Percentiles rank a stretch among this genome's conserved stretches.
Evolutionary conservation across 2,797 vertebrate species (phyloP).

Genomic region (Sebastiscus tertius): DNA sequence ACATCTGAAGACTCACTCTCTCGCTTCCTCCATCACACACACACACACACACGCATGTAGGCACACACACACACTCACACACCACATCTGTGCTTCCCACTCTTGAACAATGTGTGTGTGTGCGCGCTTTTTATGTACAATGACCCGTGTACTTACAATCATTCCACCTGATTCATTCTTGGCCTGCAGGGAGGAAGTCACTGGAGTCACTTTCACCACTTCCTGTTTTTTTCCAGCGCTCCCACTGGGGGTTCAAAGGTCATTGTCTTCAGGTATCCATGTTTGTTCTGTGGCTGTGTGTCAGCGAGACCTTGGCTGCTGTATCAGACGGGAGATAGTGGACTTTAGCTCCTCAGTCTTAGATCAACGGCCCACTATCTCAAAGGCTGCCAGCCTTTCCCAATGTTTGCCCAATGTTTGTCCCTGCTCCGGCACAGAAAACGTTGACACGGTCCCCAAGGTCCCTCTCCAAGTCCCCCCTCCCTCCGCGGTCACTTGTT

Average conservation of each 20-base stretch:
- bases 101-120: slow-evolving; percentile 45
- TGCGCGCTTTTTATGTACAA: slow-evolving; percentile 67
- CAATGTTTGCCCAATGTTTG: slow-evolving; percentile 82
- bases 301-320: slow-evolving; percentile 80
- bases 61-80: slow-evolving; percentile 65
- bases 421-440: slow-evolving; percentile 80
- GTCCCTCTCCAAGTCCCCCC: slow-evolving; percentile 70
- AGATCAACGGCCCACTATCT: slow-evolving; percentile 84
- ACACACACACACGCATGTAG: slow-evolving; percentile 66
- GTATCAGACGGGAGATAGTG: slow-evolving; percentile 77
- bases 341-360: slow-evolving; percentile 80
- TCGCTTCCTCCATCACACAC: slow-evolving; percentile 58
- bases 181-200: slow-evolving; percentile 71
- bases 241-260: slow-evolving; percentile 69
- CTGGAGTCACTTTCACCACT: slow-evolving; percentile 76
- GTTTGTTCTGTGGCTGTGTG: slow-evolving; percentile 78
- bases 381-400: slow-evolving; percentile 81
- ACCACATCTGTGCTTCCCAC: slow-evolving; percentile 89
- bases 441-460: slow-evolving; percentile 82
- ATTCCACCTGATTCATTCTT: slow-evolving; percentile 87
- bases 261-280: slow-evolving; percentile 84
- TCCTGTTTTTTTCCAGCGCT: slow-evolving; percentile 68
- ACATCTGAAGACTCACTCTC: slow-evolving; percentile 95
- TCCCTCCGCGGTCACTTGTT: slow-evolving; percentile 56
- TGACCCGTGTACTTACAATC: slow-evolving; percentile 85